Evolutionary conservation across 2,888 invertebrate species (phyloP), one percentile per base, ranked within the genome.

Genomic region (Apocheima hispidaria): DNA sequence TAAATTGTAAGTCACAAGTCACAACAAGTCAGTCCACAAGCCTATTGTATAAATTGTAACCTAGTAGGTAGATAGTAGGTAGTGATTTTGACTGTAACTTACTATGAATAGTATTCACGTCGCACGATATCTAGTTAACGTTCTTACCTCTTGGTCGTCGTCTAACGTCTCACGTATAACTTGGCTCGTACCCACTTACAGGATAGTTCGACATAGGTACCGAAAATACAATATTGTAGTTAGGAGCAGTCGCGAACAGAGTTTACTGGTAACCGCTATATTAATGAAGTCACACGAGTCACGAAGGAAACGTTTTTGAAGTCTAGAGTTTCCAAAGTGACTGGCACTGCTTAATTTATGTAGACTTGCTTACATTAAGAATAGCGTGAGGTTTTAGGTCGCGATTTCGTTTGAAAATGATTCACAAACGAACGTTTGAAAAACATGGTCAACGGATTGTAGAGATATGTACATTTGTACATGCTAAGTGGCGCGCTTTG

Each of bases 281-380:
- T 67, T 67, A 63, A 50, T 41, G 26, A 48, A 64, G 62, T 58
- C 62, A 56, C 55, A 60, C 57, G 51, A 67, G 53, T 56, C 36
- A 21, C 20, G 50, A 50, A 35, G 46, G 52, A 46, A 63, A 48
- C 38, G 56, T 57, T 60, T 41, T 49, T 14, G 63, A 59, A 67
- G 60, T 61, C 36, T 7, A 14, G 30, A 63, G 56, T 64, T 60
- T 40, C 23, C 26, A 46, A 53, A 63, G 44, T 46, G 35, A 57
- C 49, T 48, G 36, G 10, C 28, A 28, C 57, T 63, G 40, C n/a
- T 44, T 49, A 41, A 26, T 41, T 23, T 43, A 26, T 44, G 28
- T 38, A 48, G 52, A 35, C 28, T 26, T 10, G 23, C 16, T 33
- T 43, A 33, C 4, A 35, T 44, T 16, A 30, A 30, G 46, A 14